Evolutionary conservation across 2,113 vertebrate species (phyloP), one percentile per base, ranked within the genome.

Genomic region (Saguinus midas): DNA sequence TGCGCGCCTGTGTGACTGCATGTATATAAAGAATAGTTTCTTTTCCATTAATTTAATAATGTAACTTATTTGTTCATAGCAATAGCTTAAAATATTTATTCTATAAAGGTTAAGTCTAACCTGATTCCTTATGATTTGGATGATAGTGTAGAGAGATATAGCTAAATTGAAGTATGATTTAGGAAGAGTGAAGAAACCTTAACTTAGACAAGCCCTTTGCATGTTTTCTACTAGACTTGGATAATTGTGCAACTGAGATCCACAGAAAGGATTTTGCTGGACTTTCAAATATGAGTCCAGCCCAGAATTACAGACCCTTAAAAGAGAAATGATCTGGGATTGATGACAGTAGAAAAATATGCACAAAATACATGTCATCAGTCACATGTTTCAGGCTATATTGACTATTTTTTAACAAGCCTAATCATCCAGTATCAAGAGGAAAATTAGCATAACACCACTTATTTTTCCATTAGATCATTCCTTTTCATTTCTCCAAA

Each of bases 401-500:
- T 43, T 48, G 27, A 75, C n/a, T 55, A 73, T 40, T 90, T 93
- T 96, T 58, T 66, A 95, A 35, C 9, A 91, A 95, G 27, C 18
- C 61, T 90, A 90, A 73, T 73, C 27, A 61, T 73, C 18, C 12
- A 57, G 3, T 32, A 75, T 50, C 45, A 85, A 95, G 81, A 48
- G 21, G 70, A 95, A 94, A 93, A 87, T 95, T 27, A 84, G 10
- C 35, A 81, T 4, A 61, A 1, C 0, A 32, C 12, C 5, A 14
- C 21, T 58, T 70, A 40, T 52, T 90, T 94, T 82, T 80, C 40
- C 55, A 55, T 0, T 3, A n/a, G 27, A 76, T 17, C 17, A 12
- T 82, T 96, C 70, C 32, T 97, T 93, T 95, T 92, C 16, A 58
- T 52, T 61, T 93, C 29, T 89, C 40, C 48, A 29, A 75, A 90